These are phyloP conservation scores for Drosophila sturtevanti DNA, from an alignment of 1,140 invertebrate genomes.

Conservation along the genomic window DNA sequence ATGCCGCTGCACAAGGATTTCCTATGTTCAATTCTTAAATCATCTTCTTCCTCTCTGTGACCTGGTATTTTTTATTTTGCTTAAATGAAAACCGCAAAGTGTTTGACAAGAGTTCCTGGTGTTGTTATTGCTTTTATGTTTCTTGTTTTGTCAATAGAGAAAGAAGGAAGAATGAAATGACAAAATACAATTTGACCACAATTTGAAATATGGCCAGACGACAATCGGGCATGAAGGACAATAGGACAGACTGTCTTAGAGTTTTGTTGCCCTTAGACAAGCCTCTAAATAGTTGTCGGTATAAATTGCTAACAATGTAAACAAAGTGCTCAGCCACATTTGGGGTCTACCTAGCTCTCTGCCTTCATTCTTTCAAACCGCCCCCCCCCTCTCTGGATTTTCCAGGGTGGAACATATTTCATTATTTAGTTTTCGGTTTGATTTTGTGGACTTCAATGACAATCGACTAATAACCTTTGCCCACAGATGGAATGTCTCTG, in stretches of 20 bases:
- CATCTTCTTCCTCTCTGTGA: neutral
- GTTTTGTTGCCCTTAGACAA: neutral
- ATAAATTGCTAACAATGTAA: slow-evolving; percentile 52
- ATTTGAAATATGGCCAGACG: slow-evolving; percentile 56
- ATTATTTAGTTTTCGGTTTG: slow-evolving; percentile 34
- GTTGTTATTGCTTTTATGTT: neutral
- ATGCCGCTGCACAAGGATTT: slow-evolving; percentile 11
- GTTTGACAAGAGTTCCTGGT: slow-evolving; percentile 51
- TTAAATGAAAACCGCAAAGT: slow-evolving; percentile 65
- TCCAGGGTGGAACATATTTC: slow-evolving; percentile 15
- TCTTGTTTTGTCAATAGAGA: slow-evolving; percentile 49
- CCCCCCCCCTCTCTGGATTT: too few relatives aligned
- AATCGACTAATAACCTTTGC: slow-evolving; percentile 10
- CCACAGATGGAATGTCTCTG: slow-evolving; percentile 50
- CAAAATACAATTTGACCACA: slow-evolving; percentile 71
- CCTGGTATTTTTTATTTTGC: slow-evolving; percentile 21
- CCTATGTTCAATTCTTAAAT: too few relatives aligned
- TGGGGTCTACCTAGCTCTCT: neutral
- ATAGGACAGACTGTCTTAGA: neutral
- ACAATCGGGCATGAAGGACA: slow-evolving; percentile 20
- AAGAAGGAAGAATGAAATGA: slow-evolving; percentile 20
- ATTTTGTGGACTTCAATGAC: slow-evolving; percentile 19
- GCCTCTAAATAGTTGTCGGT: slow-evolving; percentile 7
- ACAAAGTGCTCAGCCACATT: slow-evolving; percentile 54
- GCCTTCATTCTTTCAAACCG: neutral